Evolutionary conservation across 2,113 vertebrate species (phyloP).

Genomic region (Peromyscus polionotus): DNA sequence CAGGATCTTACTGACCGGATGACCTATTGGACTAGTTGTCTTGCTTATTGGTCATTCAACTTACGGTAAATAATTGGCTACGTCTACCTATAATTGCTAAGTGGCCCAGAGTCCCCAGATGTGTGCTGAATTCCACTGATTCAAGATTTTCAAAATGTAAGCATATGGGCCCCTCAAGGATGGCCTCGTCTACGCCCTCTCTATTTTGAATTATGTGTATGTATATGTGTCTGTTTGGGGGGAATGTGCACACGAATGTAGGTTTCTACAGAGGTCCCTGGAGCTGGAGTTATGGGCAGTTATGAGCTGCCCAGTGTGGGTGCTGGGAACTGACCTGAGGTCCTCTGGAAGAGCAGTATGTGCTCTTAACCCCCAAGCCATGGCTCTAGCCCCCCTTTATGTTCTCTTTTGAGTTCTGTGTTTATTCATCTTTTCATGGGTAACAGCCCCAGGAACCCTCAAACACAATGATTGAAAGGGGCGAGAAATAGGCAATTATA

Average conservation of each 20-base stretch:
- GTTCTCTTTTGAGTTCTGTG: neutral
- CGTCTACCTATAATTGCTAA: neutral
- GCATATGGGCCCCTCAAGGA: neutral
- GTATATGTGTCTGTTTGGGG: neutral
- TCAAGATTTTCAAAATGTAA: neutral
- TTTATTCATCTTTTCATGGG: neutral
- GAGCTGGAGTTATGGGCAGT: neutral
- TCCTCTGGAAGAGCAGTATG: neutral
- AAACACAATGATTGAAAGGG: neutral
- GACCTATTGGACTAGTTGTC: neutral
- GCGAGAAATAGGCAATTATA: neutral
- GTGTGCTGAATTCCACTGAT: neutral
- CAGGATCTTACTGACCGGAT: neutral
- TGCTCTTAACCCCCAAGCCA: neutral
- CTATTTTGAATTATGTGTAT: neutral
- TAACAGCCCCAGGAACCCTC: neutral
- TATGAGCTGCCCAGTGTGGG: neutral
- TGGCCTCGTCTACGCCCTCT: neutral
- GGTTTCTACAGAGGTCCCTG: neutral
- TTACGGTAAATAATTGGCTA: neutral
- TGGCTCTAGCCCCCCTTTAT: neutral
- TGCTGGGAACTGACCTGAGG: neutral
- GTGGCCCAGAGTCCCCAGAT: neutral
- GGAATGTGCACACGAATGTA: neutral
- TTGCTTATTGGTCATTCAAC: constrained; percentile 6